Conservation (phyloP, 1,140 invertebrate species). For the Globodera ellingtonae region DNA sequence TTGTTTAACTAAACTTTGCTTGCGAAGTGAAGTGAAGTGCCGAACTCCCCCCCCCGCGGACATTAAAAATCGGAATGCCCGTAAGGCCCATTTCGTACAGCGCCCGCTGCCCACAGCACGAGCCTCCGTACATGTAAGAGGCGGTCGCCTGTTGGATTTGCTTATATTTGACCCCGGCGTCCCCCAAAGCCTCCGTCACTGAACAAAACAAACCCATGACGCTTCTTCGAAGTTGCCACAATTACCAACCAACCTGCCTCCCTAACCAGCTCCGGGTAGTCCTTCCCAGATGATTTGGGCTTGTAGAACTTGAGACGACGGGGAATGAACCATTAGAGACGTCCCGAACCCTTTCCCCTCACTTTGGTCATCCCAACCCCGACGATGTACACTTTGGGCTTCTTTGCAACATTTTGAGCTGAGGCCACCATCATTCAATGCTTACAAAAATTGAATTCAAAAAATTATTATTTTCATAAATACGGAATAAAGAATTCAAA, state of each 20-base stretch:
- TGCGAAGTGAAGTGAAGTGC: conserved; percentile 1
- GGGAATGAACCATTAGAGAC: conserved; percentile 13
- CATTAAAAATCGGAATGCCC: conserved; percentile 95
- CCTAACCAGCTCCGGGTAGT: conserved; percentile 91
- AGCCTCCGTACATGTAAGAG: conserved; percentile 95
- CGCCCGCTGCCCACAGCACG: conserved; percentile 89
- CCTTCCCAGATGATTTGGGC: conserved; percentile 79
- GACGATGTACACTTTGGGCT: conserved; percentile 79
- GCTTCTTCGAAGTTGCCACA: conserved; percentile 4
- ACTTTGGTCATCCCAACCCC: conserved; percentile 91
- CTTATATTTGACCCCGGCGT: conserved; percentile 80
- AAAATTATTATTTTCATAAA: not conserved
- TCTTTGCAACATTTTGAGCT: conserved; percentile 20
- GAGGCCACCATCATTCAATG: conserved; percentile 3
- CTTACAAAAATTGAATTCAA: not conserved
- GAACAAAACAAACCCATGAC: conserved; percentile 22
- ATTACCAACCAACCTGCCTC: conserved; percentile 72
- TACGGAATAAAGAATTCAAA: not conserved
- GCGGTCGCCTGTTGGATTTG: conserved; percentile 84
- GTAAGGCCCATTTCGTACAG: conserved; percentile 92
- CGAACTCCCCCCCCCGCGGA: not conserved
- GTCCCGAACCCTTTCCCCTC: conserved; percentile 59
- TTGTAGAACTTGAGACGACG: conserved; percentile 77
- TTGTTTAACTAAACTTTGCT: conserved; percentile 74
- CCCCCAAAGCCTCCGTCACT: conserved; percentile 82